A percentile compares a stretch with the other conserved stretches of the same genome.
Conservation (phyloP, 2,113 vertebrate genomes). For the Pteronura brasiliensis region DNA sequence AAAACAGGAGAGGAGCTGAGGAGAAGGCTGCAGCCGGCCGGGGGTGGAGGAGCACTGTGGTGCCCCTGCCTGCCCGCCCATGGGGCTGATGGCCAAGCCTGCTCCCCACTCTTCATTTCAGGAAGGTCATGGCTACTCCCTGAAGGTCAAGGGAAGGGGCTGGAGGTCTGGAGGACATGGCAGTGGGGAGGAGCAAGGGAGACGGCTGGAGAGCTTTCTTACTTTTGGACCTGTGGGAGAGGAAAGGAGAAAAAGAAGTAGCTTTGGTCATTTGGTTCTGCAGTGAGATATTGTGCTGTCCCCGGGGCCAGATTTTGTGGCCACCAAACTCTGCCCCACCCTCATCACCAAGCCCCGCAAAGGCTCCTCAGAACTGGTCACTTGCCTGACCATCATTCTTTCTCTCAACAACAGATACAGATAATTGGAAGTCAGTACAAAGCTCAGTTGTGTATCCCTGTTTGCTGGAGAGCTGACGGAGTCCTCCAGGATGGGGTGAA, state of each 20-base stretch:
- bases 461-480: background rate
- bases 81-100: background rate
- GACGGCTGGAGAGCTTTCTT: background rate
- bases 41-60: background rate
- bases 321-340: background rate
- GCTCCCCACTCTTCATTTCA: background rate
- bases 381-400: background rate
- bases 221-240: slow-evolving; percentile 21
- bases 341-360: background rate
- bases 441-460: background rate
- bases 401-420: background rate
- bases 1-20: slow-evolving; percentile 43
- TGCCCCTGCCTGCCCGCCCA: accelerated
- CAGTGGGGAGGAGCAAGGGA: background rate
- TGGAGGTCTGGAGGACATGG: background rate
- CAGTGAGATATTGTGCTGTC: background rate
- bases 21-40: slow-evolving; percentile 16
- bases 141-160: background rate
- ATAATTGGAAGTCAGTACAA: background rate
- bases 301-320: background rate
- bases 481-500: background rate
- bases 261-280: background rate
- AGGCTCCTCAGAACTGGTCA: background rate
- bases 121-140: background rate
- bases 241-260: background rate